Base-by-base conservation (phyloP, 1,140 invertebrate genomes). In the Teleopsis dalmanni region DNA sequence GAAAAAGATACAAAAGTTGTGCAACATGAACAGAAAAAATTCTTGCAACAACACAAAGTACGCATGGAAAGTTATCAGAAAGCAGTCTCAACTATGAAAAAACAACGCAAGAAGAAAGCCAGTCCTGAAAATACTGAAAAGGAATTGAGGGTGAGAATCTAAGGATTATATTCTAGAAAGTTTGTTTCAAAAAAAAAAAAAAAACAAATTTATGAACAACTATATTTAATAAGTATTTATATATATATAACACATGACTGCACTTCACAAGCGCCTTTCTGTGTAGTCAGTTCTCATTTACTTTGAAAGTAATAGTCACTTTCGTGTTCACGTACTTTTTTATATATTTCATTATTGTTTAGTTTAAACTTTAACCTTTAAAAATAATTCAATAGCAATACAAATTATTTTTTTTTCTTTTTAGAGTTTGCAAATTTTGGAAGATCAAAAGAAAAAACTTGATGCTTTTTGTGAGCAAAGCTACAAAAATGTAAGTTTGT, bases 1-100 rank as follows among this genome's bases (percentile, higher is more conserved):
- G 90, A 93, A 71, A 92, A 93, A 70, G 90, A 94, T 71, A 91
- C 87, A 22, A 92, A 93, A 81, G 88, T 92, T 52, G 87, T 94
- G 46, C 88, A 92, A 84, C 87, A 83, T 47, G 88, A 93, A 65
- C 89, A 93, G 70, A 93, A 92, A 66, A 82, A 87, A 60, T 93
- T 93, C 66, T 69, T 91, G 48, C 87, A 91, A 71, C 87, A 88
- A 73, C 88, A 92, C 73, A 91, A 91, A 72, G 81, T 87, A 54
- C 78, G 87, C 53, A 85, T 87, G 19, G 90, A 92, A 65, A 87
- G 85, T 37, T 91, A 91, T 73, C 86, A 85, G 68, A 92, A 91
- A 72, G 89, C 90, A 1, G 86, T 85, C 0, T 82, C 85, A 11
- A 86, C 84, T 16, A 91, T 91, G 77, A 92, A 91, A 71, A 93